Conservation (phyloP, 2,888 invertebrate species). For the Melanargia galathea region DNA sequence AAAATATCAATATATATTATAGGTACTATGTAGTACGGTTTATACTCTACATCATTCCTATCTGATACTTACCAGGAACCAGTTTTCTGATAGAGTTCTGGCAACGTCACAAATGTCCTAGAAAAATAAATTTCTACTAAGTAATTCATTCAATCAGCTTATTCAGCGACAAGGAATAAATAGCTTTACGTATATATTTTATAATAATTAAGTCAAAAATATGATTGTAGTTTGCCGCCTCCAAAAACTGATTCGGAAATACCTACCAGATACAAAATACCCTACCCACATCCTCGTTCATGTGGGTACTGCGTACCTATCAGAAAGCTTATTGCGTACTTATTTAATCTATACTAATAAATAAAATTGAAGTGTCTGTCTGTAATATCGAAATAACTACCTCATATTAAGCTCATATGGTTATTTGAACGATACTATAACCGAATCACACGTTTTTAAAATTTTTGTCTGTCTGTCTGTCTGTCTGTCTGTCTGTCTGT, state of each 20-base stretch:
- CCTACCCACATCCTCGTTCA: too few relatives aligned
- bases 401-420: too few relatives aligned
- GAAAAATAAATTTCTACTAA: constrained; percentile 14
- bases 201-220: not conserved
- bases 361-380: too few relatives aligned
- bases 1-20: too few relatives aligned
- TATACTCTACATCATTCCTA: not conserved
- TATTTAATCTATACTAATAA: too few relatives aligned
- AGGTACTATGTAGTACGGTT: not conserved
- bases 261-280: not conserved
- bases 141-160: constrained; percentile 7
- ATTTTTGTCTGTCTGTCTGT: too few relatives aligned
- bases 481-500: too few relatives aligned
- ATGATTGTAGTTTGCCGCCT: not conserved
- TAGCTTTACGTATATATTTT: constrained; percentile 4
- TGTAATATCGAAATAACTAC: too few relatives aligned
- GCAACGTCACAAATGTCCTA: constrained; percentile 16
- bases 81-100: constrained; percentile 13
- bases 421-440: too few relatives aligned
- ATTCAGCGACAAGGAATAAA: not conserved
- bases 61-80: constrained; percentile 13
- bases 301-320: not conserved
- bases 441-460: too few relatives aligned
- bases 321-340: too few relatives aligned
- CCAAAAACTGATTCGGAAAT: not conserved